phyloP scores from a whole-genome alignment of 2,888 invertebrate species.

The Sinhomidia bicolor region DNA sequence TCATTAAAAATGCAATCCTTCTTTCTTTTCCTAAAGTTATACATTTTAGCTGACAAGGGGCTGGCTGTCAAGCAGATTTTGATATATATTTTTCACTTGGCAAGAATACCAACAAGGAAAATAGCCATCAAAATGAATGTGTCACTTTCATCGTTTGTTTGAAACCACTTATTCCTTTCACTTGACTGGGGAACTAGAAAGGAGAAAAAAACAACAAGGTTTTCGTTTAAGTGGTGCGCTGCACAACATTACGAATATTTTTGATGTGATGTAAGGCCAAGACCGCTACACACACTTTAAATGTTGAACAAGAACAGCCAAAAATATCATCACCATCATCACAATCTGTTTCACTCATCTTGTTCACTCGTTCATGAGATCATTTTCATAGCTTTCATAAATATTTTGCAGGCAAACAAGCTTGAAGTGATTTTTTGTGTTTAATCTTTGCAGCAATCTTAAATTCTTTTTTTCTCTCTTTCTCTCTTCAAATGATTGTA shows the following conservation, averaged over 20 bases:
- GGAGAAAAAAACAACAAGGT: background rate
- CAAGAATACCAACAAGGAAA: slow-evolving; percentile 47
- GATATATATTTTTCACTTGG: slow-evolving; percentile 55
- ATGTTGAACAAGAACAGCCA: background rate
- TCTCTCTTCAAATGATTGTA: background rate
- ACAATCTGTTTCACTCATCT: background rate
- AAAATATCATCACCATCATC: background rate
- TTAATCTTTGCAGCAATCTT: slow-evolving; percentile 23
- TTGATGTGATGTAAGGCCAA: background rate
- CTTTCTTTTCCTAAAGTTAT: background rate
- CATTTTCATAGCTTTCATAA: slow-evolving; percentile 28
- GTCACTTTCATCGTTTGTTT: slow-evolving; percentile 60
- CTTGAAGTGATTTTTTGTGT: background rate
- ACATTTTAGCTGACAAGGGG: slow-evolving; percentile 48
- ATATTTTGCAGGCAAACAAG: slow-evolving; percentile 10
- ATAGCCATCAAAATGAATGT: slow-evolving; percentile 32
- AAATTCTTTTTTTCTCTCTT: background rate
- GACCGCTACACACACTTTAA: too few species aligned
- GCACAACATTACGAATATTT: background rate
- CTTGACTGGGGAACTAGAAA: slow-evolving; percentile 54
- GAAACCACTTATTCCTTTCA: slow-evolving; percentile 63
- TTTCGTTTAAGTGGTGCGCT: slow-evolving; percentile 39
- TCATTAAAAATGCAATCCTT: slow-evolving; percentile 41
- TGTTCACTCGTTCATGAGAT: background rate
- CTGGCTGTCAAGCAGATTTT: slow-evolving; percentile 50